A percentile compares a stretch with the other conserved stretches of the same genome.
phyloP scores from a whole-genome alignment of 2,113 vertebrate genomes.

The Caloenas nicobarica region DNA sequence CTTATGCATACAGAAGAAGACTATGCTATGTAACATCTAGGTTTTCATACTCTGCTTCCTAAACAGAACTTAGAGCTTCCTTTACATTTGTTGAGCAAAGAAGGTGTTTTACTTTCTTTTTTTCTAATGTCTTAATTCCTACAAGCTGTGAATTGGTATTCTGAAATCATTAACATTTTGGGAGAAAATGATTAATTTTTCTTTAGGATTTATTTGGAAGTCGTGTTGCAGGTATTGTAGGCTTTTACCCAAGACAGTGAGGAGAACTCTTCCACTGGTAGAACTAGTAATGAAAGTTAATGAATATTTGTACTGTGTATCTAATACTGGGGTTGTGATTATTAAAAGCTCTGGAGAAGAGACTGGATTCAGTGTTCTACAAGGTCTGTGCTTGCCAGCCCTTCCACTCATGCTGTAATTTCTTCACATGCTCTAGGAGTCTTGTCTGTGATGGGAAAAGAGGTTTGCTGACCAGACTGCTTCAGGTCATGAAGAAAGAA shows the following conservation, averaged over 20 bases:
- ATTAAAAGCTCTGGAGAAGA: neutral
- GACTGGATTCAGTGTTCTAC: neutral
- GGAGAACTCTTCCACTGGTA: neutral
- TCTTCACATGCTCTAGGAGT: slow-evolving; percentile 74
- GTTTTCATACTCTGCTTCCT: neutral
- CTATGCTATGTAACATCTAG: neutral
- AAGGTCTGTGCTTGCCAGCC: neutral
- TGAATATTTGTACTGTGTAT: neutral
- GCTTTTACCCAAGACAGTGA: neutral
- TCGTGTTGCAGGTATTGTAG: neutral
- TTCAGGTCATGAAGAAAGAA: slow-evolving; percentile 98
- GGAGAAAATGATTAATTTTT: neutral
- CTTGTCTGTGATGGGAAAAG: slow-evolving; percentile 97
- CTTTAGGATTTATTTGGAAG: neutral
- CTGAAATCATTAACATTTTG: neutral
- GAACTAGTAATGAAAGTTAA: neutral
- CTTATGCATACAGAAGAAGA: neutral
- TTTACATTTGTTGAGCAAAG: neutral
- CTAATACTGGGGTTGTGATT: neutral
- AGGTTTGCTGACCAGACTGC: slow-evolving; percentile 91
- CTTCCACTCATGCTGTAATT: neutral
- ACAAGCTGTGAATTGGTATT: neutral
- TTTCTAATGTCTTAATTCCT: neutral
- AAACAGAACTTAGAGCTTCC: neutral
- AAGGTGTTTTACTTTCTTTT: neutral